These are phyloP conservation scores for Vidua macroura DNA, from an alignment of 2,113 vertebrate species.

Conservation along the genomic window DNA sequence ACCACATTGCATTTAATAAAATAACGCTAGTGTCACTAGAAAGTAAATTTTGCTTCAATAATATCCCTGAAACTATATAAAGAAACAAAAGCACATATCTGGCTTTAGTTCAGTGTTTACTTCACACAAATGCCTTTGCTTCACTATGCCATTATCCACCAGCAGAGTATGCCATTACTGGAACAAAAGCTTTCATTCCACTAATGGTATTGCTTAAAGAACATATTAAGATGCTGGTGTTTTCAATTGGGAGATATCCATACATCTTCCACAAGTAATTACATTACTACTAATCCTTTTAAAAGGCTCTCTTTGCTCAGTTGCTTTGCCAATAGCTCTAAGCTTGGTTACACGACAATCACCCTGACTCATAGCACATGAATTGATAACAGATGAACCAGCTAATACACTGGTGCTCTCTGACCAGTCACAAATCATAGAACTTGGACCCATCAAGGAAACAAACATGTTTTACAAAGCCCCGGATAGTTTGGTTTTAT, in stretches of 20 bases:
- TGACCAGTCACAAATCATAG: background rate
- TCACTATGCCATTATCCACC: background rate
- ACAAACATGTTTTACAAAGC: background rate
- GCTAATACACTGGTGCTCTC: background rate
- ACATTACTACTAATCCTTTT: constrained; percentile 28
- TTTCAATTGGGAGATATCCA: background rate
- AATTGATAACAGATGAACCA: constrained; percentile 27
- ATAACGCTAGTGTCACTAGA: background rate
- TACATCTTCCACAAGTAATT: constrained; percentile 7
- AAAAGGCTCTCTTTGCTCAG: constrained; percentile 27
- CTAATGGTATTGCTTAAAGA: background rate
- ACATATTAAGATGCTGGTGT: background rate
- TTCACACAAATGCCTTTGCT: constrained; percentile 6
- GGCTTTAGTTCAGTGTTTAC: background rate
- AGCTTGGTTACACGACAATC: constrained; percentile 29
- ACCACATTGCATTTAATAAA: constrained; percentile 23
- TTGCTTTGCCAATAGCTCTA: constrained; percentile 22
- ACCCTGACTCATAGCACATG: background rate
- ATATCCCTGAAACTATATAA: constrained; percentile 20
- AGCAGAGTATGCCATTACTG: background rate
- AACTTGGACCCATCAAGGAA: background rate
- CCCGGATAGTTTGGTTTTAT: background rate
- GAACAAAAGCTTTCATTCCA: background rate
- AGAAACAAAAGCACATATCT: background rate
- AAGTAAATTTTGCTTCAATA: constrained; percentile 30